These are phyloP conservation scores for Scaptodrosophila lebanonensis DNA, from an alignment of 1,140 invertebrate species.

Conservation along the genomic window DNA sequence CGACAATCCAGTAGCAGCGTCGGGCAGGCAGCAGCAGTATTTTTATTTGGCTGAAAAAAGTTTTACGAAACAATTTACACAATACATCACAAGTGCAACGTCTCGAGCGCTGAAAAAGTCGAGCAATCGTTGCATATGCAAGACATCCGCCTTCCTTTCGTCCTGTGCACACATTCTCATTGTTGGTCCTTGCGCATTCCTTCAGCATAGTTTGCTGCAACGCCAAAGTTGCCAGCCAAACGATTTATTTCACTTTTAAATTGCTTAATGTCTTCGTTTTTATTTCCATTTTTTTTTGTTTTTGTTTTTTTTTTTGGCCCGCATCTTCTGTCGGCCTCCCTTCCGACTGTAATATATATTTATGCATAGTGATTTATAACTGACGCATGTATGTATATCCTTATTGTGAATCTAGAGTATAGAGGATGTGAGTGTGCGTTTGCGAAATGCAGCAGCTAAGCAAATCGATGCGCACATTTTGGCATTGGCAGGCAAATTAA, in stretches of 20 bases:
- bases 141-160: background rate
- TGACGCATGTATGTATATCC: conserved; percentile 13
- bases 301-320: conserved; percentile 5
- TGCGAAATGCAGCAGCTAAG: conserved; percentile 18
- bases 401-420: conserved; percentile 32
- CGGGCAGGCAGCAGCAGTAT: background rate
- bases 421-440: no score
- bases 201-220: no score
- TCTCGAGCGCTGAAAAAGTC: conserved; percentile 19
- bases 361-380: conserved; percentile 48
- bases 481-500: conserved; percentile 47
- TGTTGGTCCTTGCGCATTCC: no score
- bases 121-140: conserved; percentile 30
- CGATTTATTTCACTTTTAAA: conserved; percentile 67
- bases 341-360: conserved; percentile 29
- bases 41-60: background rate
- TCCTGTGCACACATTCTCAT: no score
- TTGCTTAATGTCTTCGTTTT: conserved; percentile 54
- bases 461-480: conserved; percentile 48
- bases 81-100: conserved; percentile 34
- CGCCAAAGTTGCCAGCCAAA: background rate
- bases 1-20: no score
- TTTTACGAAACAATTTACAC: conserved; percentile 53
- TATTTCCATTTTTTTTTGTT: conserved; percentile 16
- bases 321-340: background rate